Evolutionary conservation across 92 coral and sea anemone species (phyloP).

Genomic region (Zoanthus sansibaricus): DNA sequence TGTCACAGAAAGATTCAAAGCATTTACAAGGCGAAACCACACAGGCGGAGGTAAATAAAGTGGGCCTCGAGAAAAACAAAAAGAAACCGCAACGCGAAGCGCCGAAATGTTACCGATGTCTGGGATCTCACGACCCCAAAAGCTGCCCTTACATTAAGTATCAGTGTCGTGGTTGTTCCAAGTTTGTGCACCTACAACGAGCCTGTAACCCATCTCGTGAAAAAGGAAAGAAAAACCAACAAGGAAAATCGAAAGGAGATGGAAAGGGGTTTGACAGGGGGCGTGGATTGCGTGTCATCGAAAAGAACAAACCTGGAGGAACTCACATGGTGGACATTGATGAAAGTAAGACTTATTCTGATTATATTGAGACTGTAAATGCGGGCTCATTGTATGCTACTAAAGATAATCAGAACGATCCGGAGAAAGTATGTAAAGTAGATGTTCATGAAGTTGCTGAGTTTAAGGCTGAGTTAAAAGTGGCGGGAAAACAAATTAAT

Average conservation of each 20-base stretch:
- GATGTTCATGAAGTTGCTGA: constrained; percentile 36
- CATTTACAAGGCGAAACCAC: constrained; percentile 50
- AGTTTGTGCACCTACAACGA: constrained; percentile 46
- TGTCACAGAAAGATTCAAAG: constrained; percentile 53
- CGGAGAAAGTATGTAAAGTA: constrained; percentile 30
- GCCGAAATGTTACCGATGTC: constrained; percentile 43
- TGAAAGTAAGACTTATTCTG: constrained; percentile 23
- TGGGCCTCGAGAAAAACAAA: constrained; percentile 32
- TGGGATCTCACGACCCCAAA: constrained; percentile 47
- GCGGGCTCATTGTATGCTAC: background rate
- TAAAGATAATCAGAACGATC: constrained; percentile 15
- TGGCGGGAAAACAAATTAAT: constrained; percentile 31
- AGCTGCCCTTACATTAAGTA: too few relatives aligned
- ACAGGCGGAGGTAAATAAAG: background rate
- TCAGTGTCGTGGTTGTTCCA: constrained; percentile 32
- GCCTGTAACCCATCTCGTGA: constrained; percentile 38
- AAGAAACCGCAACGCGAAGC: constrained; percentile 40
- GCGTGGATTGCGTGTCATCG: constrained; percentile 25
- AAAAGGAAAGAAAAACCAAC: constrained; percentile 28
- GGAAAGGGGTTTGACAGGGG: background rate
- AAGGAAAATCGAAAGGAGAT: constrained; percentile 30
- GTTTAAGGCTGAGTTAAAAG: constrained; percentile 26
- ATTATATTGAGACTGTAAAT: constrained; percentile 27
- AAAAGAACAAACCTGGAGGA: constrained; percentile 16
- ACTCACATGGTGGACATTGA: constrained; percentile 26